These are phyloP conservation scores for Chloroclystis v-ata DNA, from an alignment of 2,888 invertebrate genomes.

Conservation along the genomic window DNA sequence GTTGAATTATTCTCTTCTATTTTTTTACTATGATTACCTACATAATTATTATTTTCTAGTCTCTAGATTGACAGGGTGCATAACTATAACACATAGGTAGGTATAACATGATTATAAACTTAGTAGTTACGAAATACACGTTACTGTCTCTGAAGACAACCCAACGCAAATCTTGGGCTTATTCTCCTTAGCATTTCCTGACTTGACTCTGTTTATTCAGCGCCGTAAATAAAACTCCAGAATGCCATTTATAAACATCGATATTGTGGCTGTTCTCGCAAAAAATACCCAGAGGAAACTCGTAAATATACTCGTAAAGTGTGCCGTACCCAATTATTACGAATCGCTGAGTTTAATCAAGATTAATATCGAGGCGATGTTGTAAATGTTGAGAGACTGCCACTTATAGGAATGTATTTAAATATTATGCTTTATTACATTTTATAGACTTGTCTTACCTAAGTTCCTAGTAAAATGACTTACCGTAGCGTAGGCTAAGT, in stretches of 20 bases:
- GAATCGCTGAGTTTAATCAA: slow-evolving; percentile 59
- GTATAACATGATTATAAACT: too few species aligned
- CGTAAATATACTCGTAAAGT: slow-evolving; percentile 62
- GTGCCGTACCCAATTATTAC: slow-evolving; percentile 61
- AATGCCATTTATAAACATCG: slow-evolving; percentile 54
- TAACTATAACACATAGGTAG: too few species aligned
- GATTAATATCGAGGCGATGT: slow-evolving; percentile 51
- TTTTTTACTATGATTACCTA: too few species aligned
- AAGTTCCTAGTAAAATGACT: too few species aligned
- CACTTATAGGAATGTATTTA: slow-evolving; percentile 8
- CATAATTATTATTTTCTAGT: too few species aligned
- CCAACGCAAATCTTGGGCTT: neutral
- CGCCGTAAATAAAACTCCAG: slow-evolving; percentile 45
- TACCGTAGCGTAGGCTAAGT: too few species aligned
- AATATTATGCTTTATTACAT: neutral
- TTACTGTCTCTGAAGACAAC: too few species aligned
- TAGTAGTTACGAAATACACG: too few species aligned
- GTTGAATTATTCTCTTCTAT: too few species aligned
- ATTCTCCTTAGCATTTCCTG: neutral
- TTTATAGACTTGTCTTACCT: too few species aligned
- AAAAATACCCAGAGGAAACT: slow-evolving; percentile 55
- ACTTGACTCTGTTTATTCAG: slow-evolving; percentile 43
- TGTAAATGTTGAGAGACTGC: slow-evolving; percentile 31
- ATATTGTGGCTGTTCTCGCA: slow-evolving; percentile 51
- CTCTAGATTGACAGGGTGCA: too few species aligned